phyloP scores from a whole-genome alignment of 2,113 vertebrate genomes.

The Elephantulus edwardii region DNA sequence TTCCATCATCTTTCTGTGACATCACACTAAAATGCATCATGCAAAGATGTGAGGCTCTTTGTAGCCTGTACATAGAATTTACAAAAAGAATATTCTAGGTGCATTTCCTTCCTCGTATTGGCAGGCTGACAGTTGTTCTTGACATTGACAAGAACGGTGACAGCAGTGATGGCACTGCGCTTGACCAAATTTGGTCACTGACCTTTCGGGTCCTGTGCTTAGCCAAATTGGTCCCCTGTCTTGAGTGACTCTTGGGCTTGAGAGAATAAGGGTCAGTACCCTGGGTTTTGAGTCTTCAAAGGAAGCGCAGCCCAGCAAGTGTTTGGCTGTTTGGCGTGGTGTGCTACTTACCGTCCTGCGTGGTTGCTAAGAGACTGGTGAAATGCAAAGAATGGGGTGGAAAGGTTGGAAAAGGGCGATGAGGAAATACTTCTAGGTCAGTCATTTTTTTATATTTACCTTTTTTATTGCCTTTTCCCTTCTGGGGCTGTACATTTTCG shows the following conservation, averaged over 20 bases:
- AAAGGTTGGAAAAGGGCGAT: background rate
- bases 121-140: slow-evolving; percentile 93
- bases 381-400: slow-evolving; percentile 35
- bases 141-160: slow-evolving; percentile 90
- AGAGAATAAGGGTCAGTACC: slow-evolving; percentile 53
- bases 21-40: slow-evolving; percentile 78
- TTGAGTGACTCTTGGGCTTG: slow-evolving; percentile 70
- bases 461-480: slow-evolving; percentile 22
- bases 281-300: slow-evolving; percentile 44
- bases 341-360: background rate
- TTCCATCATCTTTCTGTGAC: slow-evolving; percentile 76
- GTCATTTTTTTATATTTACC: background rate
- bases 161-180: slow-evolving; percentile 86
- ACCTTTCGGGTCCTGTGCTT: slow-evolving; percentile 85
- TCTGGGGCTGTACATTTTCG: background rate
- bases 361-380: slow-evolving; percentile 69
- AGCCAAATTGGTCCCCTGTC: slow-evolving; percentile 80
- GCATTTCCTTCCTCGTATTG: slow-evolving; percentile 89
- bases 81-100: slow-evolving; percentile 85
- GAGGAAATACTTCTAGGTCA: slow-evolving; percentile 35
- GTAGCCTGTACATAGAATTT: slow-evolving; percentile 85
- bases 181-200: slow-evolving; percentile 95
- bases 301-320: background rate
- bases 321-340: background rate
- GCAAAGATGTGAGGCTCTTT: slow-evolving; percentile 80